Evolutionary conservation across 2,113 vertebrate genomes (phyloP).

Genomic region (Leuciscus idus): DNA sequence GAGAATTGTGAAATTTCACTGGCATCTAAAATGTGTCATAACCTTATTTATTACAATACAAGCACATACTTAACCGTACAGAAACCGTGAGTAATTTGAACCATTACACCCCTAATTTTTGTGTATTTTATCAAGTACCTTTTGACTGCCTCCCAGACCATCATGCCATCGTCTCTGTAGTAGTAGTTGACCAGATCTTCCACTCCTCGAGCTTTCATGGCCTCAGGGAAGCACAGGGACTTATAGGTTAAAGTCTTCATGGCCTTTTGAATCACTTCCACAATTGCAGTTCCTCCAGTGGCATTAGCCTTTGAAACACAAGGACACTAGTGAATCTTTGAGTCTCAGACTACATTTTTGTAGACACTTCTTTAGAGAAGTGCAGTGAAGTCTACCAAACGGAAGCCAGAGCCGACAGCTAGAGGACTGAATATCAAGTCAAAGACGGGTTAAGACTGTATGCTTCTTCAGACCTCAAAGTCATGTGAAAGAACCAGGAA

Average conservation of each 20-base stretch:
- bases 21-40: too few relatives aligned
- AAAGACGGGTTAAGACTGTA: neutral
- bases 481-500: neutral
- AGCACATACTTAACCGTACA: too few relatives aligned
- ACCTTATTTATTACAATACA: too few relatives aligned
- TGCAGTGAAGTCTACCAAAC: neutral
- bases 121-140: constrained; percentile 52
- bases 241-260: constrained; percentile 56
- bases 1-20: too few relatives aligned
- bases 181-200: constrained; percentile 68
- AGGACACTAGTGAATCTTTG: neutral
- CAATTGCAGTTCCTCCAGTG: neutral
- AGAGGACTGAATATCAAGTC: too few relatives aligned
- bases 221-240: constrained; percentile 73
- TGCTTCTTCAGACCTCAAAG: neutral
- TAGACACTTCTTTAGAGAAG: neutral
- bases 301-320: neutral
- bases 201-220: constrained; percentile 65
- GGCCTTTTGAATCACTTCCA: neutral
- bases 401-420: too few relatives aligned
- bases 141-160: constrained; percentile 71
- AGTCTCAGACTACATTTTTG: neutral
- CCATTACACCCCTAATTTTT: neutral
- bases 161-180: constrained; percentile 73
- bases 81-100: too few relatives aligned